phyloP scores from a whole-genome alignment of 2,113 vertebrate genomes.

The Callocephalon fimbriatum region DNA sequence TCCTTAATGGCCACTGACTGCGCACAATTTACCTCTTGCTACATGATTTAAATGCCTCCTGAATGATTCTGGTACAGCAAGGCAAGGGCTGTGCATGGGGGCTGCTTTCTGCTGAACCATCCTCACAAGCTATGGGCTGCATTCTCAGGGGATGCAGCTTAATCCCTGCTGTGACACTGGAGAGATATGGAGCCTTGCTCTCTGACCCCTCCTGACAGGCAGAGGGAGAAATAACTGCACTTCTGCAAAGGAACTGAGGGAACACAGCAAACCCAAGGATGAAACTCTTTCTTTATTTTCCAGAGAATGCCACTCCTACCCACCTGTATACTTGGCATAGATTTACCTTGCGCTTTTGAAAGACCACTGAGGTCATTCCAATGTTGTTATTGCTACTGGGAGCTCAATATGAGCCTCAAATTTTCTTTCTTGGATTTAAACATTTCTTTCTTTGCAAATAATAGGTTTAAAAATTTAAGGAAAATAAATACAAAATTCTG shows the following conservation, averaged over 20 bases:
- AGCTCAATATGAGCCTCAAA: background rate
- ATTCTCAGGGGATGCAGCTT: background rate
- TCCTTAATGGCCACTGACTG: background rate
- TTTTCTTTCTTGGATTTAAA: background rate
- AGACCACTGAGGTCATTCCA: background rate
- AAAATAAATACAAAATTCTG: background rate
- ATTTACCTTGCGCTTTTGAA: background rate
- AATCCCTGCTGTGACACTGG: background rate
- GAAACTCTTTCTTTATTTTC: background rate
- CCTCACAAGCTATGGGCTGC: background rate
- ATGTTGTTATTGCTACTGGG: background rate
- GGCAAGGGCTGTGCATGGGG: background rate
- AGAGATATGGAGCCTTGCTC: background rate
- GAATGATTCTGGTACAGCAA: background rate
- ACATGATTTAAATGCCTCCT: background rate
- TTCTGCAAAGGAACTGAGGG: background rate
- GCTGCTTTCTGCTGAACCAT: background rate
- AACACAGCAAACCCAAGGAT: fast-evolving
- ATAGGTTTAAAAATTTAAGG: background rate
- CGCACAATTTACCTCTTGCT: background rate
- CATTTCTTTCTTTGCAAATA: background rate
- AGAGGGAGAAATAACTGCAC: background rate
- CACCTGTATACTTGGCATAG: fast-evolving
- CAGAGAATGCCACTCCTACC: background rate
- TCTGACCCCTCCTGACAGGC: background rate